phyloP scores from a whole-genome alignment of 92 coral and sea anemone species.

The Isaurus tuberculatus region DNA sequence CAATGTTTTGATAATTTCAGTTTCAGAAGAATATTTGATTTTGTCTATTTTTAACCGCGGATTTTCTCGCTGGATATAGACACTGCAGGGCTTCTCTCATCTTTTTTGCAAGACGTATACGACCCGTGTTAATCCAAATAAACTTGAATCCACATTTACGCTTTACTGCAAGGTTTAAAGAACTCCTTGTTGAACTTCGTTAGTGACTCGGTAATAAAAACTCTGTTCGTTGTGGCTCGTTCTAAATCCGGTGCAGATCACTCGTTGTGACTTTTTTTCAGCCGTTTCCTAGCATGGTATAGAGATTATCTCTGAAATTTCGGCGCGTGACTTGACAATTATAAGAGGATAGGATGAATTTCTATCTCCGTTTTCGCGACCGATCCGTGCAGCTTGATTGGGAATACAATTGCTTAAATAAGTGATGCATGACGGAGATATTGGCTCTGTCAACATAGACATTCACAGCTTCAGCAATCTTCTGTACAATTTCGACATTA shows the following conservation, averaged over 20 bases:
- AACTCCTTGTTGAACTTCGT: constrained; percentile 6
- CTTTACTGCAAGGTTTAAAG: constrained; percentile 1
- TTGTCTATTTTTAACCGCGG: not conserved
- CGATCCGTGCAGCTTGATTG: not conserved
- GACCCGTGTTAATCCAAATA: constrained; percentile 2
- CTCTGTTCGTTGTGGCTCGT: not conserved
- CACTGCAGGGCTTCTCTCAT: constrained; percentile 3
- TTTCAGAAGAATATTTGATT: not conserved
- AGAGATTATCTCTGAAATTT: constrained; percentile 12
- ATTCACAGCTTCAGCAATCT: too few species aligned
- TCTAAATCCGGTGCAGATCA: not conserved
- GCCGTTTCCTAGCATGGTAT: constrained; percentile 12
- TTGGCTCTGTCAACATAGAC: too few species aligned
- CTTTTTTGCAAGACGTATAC: not conserved
- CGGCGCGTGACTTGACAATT: constrained; percentile 9
- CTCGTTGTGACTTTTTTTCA: not conserved
- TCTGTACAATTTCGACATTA: not conserved
- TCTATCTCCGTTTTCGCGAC: constrained; percentile 12
- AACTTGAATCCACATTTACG: constrained; percentile 7
- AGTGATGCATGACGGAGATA: not conserved
- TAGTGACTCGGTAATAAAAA: constrained; percentile 7
- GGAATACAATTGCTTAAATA: not conserved
- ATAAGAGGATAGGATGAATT: constrained; percentile 8
- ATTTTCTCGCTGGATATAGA: constrained; percentile 6
- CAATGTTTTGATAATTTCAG: not conserved